Base-by-base conservation (phyloP, 2,797 vertebrate genomes). In the Sebastes cheni region DNA sequence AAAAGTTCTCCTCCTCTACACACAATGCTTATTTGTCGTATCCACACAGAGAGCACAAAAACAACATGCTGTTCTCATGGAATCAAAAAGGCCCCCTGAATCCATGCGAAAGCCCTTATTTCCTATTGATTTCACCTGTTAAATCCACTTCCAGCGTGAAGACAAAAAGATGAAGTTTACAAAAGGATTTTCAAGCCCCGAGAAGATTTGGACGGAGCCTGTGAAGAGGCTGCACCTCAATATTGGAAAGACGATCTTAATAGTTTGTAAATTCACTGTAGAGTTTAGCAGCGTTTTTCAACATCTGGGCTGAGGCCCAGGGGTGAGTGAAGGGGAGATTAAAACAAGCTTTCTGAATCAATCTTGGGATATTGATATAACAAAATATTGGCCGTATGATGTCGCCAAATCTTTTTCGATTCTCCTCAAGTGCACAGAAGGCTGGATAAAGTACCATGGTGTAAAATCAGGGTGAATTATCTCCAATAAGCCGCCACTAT, bases 101-200 rank as follows among this genome's bases (percentile, higher is more conserved):
- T 90, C 88, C 88, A 80, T 81, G 83, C 71, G 81, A 86, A 93
- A 88, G 83, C 79, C 70, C 50, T 86, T 39, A 81, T 86, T 91
- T 92, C 89, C 89, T 87, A 42, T 79, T 84, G 77, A 89, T 77
- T 92, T 89, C 80, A 91, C 72, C 84, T 86, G 74, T 56, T 87
- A 75, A 90, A 81, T 85, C 84, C 79, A 73, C 71, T 39, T 65
- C 58, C 77, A 79, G 70, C 29, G 2, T 39, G 30, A 88, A 82
- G 73, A 29, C n/a, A 70, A 59, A 75, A 69, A 85, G 80, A 67
- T 61, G 0, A 65, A 29, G 81, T 88, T 90, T 86, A 80, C 84
- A 27, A n/a, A 83, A 76, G 81, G 87, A 80, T 84, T 87, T 88
- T 16, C 9, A 29, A 72, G 61, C 29, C 29, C 58, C 7, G 4